Percentiles rank a stretch among this genome's conserved stretches.
Evolutionary conservation across 2,888 invertebrate species (phyloP).

Genomic region (Rhyacophila evoluta): DNA sequence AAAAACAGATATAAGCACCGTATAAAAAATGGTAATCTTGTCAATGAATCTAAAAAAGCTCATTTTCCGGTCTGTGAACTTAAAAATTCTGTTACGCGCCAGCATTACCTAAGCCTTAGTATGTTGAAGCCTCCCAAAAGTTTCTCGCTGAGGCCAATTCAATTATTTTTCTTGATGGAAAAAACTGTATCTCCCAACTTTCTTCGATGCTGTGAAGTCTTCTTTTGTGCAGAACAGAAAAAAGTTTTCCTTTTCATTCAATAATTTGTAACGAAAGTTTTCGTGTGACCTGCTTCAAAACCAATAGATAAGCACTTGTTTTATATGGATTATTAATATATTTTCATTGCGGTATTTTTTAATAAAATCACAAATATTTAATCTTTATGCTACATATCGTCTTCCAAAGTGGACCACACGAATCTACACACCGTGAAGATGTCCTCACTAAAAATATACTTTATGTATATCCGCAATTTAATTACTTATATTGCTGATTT

Average conservation of each 20-base stretch:
- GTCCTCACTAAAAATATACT: too few species aligned
- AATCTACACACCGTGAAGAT: too few species aligned
- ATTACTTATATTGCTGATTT: too few species aligned
- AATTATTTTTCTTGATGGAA: slow-evolving; percentile 24
- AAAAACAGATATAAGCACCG: slow-evolving; percentile 1
- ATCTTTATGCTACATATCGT: too few species aligned
- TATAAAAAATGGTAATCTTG: slow-evolving; percentile 22
- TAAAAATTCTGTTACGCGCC: slow-evolving; percentile 23
- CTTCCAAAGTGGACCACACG: too few species aligned
- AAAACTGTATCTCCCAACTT: slow-evolving; percentile 12
- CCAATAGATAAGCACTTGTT: background rate
- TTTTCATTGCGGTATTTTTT: too few species aligned
- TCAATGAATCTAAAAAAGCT: slow-evolving; percentile 24
- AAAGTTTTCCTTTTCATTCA: background rate
- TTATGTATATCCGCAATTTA: too few species aligned
- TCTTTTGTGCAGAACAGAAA: background rate
- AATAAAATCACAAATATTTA: too few species aligned
- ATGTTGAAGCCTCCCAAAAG: background rate
- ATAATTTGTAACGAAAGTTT: slow-evolving; percentile 9
- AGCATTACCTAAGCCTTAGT: slow-evolving; percentile 6
- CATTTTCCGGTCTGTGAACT: slow-evolving; percentile 21
- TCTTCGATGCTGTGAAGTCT: background rate
- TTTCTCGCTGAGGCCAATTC: slow-evolving; percentile 17
- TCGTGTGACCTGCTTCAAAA: background rate
- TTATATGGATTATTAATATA: too few species aligned